These are phyloP conservation scores for Trypoxylon attenuatum DNA, from an alignment of 2,888 invertebrate genomes.

Conservation along the genomic window DNA sequence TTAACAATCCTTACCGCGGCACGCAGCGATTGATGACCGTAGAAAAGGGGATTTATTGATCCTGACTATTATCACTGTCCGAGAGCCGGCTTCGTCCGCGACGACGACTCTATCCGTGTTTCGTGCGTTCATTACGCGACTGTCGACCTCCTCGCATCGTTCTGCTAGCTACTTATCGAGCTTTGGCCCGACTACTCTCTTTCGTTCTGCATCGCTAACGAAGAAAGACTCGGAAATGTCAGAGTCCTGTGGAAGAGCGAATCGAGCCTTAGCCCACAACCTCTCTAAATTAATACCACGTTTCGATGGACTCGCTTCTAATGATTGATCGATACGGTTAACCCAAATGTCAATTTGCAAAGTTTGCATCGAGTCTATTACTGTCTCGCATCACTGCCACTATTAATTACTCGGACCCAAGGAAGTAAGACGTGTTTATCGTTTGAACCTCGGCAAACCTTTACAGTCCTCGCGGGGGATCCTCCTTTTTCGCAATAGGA, in stretches of 20 bases:
- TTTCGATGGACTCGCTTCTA: background rate
- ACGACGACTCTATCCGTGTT: slow-evolving; percentile 58
- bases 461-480: background rate
- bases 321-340: slow-evolving; percentile 15
- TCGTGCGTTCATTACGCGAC: slow-evolving; percentile 20
- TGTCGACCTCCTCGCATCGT: slow-evolving; percentile 9
- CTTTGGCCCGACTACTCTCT: background rate
- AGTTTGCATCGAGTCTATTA: slow-evolving; percentile 1
- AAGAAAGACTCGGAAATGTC: background rate
- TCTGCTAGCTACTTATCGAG: background rate
- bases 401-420: slow-evolving; percentile 19
- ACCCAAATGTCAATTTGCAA: slow-evolving; percentile 15
- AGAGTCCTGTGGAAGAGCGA: no score
- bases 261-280: no score
- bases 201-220: background rate
- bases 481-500: background rate
- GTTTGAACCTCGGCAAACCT: no score
- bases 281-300: background rate
- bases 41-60: slow-evolving; percentile 67
- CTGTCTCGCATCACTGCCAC: slow-evolving; percentile 7
- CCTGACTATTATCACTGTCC: slow-evolving; percentile 58
- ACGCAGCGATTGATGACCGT: slow-evolving; percentile 62
- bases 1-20: slow-evolving; percentile 61
- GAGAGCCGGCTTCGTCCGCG: slow-evolving; percentile 22
- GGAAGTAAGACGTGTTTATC: slow-evolving; percentile 24